Percentiles rank a stretch among this genome's conserved stretches.
phyloP scores from a whole-genome alignment of 2,888 invertebrate genomes.

The Leucophenga maculata region DNA sequence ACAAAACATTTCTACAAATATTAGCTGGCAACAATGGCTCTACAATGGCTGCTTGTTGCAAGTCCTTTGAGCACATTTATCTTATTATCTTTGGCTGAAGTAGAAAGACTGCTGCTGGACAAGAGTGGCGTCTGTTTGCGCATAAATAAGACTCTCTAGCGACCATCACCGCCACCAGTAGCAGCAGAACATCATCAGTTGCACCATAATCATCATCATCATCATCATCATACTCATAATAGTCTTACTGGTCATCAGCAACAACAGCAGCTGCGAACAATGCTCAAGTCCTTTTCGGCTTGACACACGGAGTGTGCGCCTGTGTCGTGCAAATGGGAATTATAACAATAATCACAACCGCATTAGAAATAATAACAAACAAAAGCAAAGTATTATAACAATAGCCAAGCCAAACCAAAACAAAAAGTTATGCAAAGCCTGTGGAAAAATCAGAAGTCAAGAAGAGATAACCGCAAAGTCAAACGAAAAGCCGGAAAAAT shows the following conservation, averaged over 20 bases:
- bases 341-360: conserved; percentile 45
- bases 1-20: conserved; percentile 61
- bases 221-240: not conserved
- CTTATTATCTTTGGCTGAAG: conserved; percentile 64
- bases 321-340: too few relatives aligned
- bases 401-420: conserved; percentile 35
- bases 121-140: conserved; percentile 41
- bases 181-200: not conserved
- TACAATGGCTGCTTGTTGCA: conserved; percentile 5
- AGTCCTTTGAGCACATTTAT: conserved; percentile 67
- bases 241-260: not conserved
- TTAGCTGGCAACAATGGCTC: conserved; percentile 51
- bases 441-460: conserved; percentile 62
- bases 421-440: conserved; percentile 48
- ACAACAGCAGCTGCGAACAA: not conserved
- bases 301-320: not conserved
- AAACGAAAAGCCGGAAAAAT: conserved; percentile 1
- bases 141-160: conserved; percentile 57
- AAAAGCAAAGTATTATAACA: conserved; percentile 48
- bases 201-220: not conserved
- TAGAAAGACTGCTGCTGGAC: conserved; percentile 21
- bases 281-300: not conserved
- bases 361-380: conserved; percentile 62
- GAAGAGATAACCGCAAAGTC: conserved; percentile 57
- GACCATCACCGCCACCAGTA: conserved; percentile 10